Conservation (phyloP, 1,140 invertebrate species). For the Habropoda laboriosa region DNA sequence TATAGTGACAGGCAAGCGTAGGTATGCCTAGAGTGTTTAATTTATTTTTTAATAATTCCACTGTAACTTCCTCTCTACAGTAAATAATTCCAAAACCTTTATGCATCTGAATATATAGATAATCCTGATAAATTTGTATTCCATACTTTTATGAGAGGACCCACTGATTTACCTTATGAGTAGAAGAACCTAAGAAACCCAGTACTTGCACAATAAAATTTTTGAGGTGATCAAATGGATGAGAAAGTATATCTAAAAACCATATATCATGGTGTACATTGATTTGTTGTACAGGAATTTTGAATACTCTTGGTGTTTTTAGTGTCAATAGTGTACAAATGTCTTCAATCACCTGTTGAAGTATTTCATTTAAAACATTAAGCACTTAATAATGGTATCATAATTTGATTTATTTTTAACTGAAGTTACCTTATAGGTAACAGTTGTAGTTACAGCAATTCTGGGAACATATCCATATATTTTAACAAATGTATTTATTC, state of each 20-base stretch:
- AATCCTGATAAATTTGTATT: neutral
- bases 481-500: neutral
- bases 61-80: neutral
- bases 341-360: neutral
- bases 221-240: slow-evolving; percentile 26
- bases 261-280: slow-evolving; percentile 20
- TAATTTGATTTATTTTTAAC: neutral
- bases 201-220: neutral
- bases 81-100: slow-evolving; percentile 10
- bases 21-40: neutral
- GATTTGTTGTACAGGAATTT: neutral
- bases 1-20: neutral
- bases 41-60: neutral
- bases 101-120: slow-evolving; percentile 2
- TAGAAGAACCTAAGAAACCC: neutral
- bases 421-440: slow-evolving; percentile 28
- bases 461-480: neutral
- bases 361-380: neutral
- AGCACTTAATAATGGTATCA: neutral
- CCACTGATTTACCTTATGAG: slow-evolving; percentile 6
- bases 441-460: slow-evolving; percentile 15
- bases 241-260: slow-evolving; percentile 19
- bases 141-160: neutral
- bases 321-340: neutral
- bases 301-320: neutral